A percentile compares a stretch with the other conserved stretches of the same genome.
Evolutionary conservation across 2,113 vertebrate species (phyloP).

Genomic region (Piliocolobus tephrosceles): DNA sequence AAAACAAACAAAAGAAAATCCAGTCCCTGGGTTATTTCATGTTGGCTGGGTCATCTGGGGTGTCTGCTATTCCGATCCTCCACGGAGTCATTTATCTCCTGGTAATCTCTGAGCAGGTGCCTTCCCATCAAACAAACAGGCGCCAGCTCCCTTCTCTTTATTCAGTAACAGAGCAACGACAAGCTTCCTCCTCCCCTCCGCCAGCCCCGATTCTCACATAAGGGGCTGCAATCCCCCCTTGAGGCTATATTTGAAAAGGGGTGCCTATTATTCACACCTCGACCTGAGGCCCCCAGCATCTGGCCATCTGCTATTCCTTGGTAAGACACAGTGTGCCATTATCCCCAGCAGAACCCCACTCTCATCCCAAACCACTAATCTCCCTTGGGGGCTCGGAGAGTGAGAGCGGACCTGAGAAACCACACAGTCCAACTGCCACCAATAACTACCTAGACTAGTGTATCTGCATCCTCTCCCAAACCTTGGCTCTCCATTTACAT

Average conservation of each 20-base stretch:
- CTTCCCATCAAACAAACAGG: background rate
- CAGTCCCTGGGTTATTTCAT: background rate
- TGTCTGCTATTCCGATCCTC: background rate
- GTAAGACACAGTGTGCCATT: background rate
- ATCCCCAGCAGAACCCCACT: background rate
- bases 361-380: background rate
- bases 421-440: background rate
- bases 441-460: background rate
- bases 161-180: background rate
- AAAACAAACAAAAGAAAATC: conserved; percentile 29
- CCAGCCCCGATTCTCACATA: background rate
- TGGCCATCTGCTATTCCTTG: background rate
- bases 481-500: background rate
- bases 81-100: background rate
- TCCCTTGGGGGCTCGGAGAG: background rate
- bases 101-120: background rate
- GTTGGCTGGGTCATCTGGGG: background rate
- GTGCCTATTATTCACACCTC: background rate
- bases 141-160: background rate
- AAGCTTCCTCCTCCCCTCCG: background rate
- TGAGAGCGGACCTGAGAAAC: background rate
- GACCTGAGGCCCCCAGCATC: background rate
- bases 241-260: background rate
- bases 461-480: background rate
- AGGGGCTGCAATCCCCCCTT: background rate